A percentile compares a stretch with the other conserved stretches of the same genome.
These are phyloP conservation scores for Pseudobourletiella spinata DNA, from an alignment of 1,140 invertebrate species.

Conservation along the genomic window DNA sequence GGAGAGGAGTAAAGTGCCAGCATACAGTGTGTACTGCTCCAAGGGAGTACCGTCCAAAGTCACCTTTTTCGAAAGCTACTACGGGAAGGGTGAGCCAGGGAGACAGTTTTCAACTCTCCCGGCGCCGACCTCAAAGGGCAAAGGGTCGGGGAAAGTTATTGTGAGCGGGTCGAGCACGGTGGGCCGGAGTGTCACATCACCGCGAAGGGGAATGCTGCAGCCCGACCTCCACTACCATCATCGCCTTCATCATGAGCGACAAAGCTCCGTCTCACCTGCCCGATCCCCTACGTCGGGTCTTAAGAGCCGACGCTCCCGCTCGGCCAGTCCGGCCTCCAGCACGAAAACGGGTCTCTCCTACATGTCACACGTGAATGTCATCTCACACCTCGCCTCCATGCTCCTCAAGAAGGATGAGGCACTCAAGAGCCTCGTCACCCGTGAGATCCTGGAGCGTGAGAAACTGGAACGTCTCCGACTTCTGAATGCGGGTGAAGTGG, in stretches of 20 bases:
- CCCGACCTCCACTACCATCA: too few relatives aligned
- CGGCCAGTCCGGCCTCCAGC: slow-evolving; percentile 15
- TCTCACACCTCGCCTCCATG: slow-evolving; percentile 67
- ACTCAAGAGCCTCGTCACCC: slow-evolving; percentile 17
- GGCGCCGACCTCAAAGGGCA: background rate
- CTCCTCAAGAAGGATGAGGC: slow-evolving; percentile 40
- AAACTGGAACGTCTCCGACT: slow-evolving; percentile 25
- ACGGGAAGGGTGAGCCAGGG: background rate
- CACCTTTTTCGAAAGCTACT: slow-evolving; percentile 27
- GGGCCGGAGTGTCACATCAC: background rate
- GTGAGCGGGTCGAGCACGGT: background rate
- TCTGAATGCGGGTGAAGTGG: slow-evolving; percentile 28
- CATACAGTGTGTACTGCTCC: slow-evolving; percentile 26
- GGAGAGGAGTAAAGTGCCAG: slow-evolving; percentile 20
- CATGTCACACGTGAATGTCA: slow-evolving; percentile 80
- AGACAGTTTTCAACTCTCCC: background rate
- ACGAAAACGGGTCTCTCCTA: slow-evolving; percentile 48
- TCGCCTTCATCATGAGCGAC: background rate
- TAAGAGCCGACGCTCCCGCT: slow-evolving; percentile 11
- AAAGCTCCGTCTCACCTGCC: background rate
- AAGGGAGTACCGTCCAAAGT: slow-evolving; percentile 30
- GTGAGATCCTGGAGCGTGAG: slow-evolving; percentile 28
- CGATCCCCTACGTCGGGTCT: background rate
- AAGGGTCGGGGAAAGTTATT: background rate
- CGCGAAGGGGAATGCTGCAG: background rate